These are phyloP conservation scores for Stichopus horrens DNA, from an alignment of 53 echinoderm and acorn worm species.

Conservation along the genomic window DNA sequence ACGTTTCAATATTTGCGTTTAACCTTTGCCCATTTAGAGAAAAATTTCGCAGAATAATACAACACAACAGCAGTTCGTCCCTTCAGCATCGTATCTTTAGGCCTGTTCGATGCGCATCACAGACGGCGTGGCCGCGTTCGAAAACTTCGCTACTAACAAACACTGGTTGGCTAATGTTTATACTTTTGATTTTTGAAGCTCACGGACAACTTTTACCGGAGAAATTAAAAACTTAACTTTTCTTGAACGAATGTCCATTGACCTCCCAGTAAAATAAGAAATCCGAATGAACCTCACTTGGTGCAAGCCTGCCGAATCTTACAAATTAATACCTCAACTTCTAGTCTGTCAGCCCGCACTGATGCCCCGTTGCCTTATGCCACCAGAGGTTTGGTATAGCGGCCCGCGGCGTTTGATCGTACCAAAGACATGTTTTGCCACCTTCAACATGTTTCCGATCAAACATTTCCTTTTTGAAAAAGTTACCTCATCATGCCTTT, in stretches of 20 bases:
- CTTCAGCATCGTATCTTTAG: too few relatives aligned
- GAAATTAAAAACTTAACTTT: neutral
- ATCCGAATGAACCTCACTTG: slow-evolving; percentile 13
- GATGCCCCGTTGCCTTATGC: slow-evolving; percentile 19
- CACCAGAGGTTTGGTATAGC: slow-evolving; percentile 31
- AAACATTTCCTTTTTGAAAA: slow-evolving; percentile 39
- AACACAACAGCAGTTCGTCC: too few relatives aligned
- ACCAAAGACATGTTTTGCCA: slow-evolving; percentile 34
- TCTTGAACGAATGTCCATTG: slow-evolving; percentile 41
- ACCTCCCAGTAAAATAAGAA: slow-evolving; percentile 1
- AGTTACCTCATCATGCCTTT: slow-evolving; percentile 31
- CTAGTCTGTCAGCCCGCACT: slow-evolving; percentile 15
- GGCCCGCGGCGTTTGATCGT: slow-evolving; percentile 33
- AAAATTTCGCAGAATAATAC: too few relatives aligned
- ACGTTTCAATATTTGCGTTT: too few relatives aligned
- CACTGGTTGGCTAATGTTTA: too few relatives aligned
- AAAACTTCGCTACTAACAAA: too few relatives aligned
- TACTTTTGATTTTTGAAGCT: neutral
- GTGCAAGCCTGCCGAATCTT: neutral
- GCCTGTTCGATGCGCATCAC: too few relatives aligned
- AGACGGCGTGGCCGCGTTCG: too few relatives aligned
- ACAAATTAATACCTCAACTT: slow-evolving; percentile 36
- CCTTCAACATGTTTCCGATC: slow-evolving; percentile 39
- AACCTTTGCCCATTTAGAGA: too few relatives aligned
- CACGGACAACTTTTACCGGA: neutral